phyloP scores from a whole-genome alignment of 2,113 vertebrate genomes.

The Oxygymnocypris stewartii region DNA sequence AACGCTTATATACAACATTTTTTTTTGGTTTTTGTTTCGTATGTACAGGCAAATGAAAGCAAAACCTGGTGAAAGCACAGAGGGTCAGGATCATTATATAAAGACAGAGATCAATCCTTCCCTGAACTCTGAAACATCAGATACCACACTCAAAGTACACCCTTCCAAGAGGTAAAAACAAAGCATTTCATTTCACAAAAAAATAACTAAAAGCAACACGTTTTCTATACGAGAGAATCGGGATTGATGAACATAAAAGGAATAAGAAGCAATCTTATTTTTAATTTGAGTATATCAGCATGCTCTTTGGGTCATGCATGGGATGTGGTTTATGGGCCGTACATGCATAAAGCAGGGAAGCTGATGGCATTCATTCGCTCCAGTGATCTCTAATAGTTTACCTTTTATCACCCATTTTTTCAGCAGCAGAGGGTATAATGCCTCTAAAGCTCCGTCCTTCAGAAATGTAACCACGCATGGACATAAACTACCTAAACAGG shows the following conservation, averaged over 20 bases:
- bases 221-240: not conserved
- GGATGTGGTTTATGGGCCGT: slow-evolving; percentile 43
- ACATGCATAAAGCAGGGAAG: slow-evolving; percentile 37
- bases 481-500: slow-evolving; percentile 30
- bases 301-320: slow-evolving; percentile 33
- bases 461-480: slow-evolving; percentile 34
- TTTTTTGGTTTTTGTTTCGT: not conserved
- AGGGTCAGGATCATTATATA: not conserved
- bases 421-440: slow-evolving; percentile 28
- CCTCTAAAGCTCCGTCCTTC: slow-evolving; percentile 27
- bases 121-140: not conserved
- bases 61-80: not conserved
- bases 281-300: not conserved
- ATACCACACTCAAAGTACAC: not conserved
- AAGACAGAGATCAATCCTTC: not conserved
- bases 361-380: slow-evolving; percentile 40
- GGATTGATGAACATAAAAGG: not conserved
- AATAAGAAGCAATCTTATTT: not conserved
- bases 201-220: not conserved
- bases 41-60: slow-evolving; percentile 20
- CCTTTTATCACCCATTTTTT: slow-evolving; percentile 41
- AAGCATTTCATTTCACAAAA: not conserved
- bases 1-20: not conserved
- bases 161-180: not conserved
- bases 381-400: slow-evolving; percentile 42